Conservation (phyloP, 2,888 invertebrate genomes). For the Diachrysia chrysitis region DNA sequence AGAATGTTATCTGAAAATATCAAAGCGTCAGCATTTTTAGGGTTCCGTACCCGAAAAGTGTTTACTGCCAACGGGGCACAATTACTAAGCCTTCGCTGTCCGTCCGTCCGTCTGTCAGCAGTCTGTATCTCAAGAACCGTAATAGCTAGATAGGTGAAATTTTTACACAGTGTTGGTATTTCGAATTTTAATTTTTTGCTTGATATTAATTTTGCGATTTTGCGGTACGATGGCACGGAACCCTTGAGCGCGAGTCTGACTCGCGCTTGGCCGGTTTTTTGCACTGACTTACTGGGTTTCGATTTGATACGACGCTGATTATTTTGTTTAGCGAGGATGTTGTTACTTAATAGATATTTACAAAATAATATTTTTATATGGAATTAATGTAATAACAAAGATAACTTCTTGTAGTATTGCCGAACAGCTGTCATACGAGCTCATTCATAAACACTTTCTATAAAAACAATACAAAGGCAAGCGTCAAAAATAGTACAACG, state of each 20-base stretch:
- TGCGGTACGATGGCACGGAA: too few relatives aligned
- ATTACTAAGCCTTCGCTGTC: too few relatives aligned
- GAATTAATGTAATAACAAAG: background rate
- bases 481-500: constrained; percentile 22
- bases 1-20: background rate
- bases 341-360: background rate
- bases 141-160: too few relatives aligned
- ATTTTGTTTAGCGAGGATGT: background rate
- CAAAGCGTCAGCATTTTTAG: background rate
- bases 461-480: background rate
- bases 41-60: too few relatives aligned
- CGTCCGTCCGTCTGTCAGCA: too few relatives aligned
- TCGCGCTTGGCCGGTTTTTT: too few relatives aligned
- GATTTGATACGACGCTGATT: background rate
- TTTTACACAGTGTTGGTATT: too few relatives aligned
- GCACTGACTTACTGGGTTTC: background rate
- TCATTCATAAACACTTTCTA: constrained; percentile 30
- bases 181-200: too few relatives aligned
- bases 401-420: background rate
- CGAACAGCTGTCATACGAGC: background rate
- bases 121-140: too few relatives aligned
- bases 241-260: too few relatives aligned
- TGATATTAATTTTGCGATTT: too few relatives aligned
- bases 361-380: background rate
- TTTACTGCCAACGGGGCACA: too few relatives aligned